Conservation (phyloP, 1,140 invertebrate species). For the Hormaphis cornu region DNA sequence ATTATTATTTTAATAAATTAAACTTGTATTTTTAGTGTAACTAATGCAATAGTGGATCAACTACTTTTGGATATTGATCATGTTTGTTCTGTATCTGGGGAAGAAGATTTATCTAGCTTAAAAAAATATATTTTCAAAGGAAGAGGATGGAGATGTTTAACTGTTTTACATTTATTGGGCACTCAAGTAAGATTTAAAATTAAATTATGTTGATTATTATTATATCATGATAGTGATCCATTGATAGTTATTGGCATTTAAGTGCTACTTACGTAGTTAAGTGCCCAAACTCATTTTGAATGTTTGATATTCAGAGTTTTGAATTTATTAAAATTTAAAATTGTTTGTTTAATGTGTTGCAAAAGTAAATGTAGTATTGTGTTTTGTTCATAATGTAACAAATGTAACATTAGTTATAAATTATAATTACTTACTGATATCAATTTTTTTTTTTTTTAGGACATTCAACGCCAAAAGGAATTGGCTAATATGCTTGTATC, state of each 20-base stretch:
- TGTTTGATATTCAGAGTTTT: too few species aligned
- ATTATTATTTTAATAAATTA: neutral
- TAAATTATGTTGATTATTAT: too few species aligned
- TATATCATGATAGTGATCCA: neutral
- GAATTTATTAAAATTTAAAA: too few species aligned
- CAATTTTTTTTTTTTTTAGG: constrained; percentile 13
- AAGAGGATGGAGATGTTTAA: constrained; percentile 52
- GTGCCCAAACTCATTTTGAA: too few species aligned
- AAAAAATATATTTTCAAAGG: constrained; percentile 50
- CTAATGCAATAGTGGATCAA: constrained; percentile 53
- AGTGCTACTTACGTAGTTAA: too few species aligned
- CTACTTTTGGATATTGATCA: constrained; percentile 53
- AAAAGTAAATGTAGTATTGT: too few species aligned
- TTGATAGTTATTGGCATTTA: too few species aligned
- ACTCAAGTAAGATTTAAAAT: constrained; percentile 45
- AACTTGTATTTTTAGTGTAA: constrained; percentile 41
- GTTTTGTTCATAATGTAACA: too few species aligned
- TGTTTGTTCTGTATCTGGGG: constrained; percentile 44
- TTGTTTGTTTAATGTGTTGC: too few species aligned
- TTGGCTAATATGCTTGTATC: constrained; percentile 11
- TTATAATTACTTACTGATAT: too few species aligned
- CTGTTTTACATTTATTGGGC: constrained; percentile 49
- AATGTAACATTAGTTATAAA: too few species aligned
- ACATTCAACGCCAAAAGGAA: constrained; percentile 15
- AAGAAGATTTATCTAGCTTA: constrained; percentile 44